These are phyloP conservation scores for Cantharis nigra DNA, from an alignment of 2,888 invertebrate genomes.

Conservation along the genomic window DNA sequence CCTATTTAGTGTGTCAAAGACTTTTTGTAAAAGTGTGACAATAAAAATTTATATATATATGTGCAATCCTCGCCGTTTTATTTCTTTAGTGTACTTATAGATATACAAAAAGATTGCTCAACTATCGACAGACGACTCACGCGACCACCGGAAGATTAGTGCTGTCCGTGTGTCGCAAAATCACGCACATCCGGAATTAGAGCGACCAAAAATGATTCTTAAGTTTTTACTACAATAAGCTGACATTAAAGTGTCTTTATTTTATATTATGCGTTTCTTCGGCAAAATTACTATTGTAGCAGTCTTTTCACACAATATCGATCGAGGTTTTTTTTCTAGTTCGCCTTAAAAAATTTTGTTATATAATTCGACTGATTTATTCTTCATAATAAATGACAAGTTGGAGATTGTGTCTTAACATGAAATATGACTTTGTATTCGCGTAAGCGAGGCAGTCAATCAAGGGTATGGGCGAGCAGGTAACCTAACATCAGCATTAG, in stretches of 20 bases:
- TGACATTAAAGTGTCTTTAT: slow-evolving; percentile 1
- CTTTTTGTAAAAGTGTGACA: slow-evolving; percentile 2
- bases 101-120: slow-evolving; percentile 47
- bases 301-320: neutral
- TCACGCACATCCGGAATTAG: slow-evolving; percentile 49
- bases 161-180: slow-evolving; percentile 49
- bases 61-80: slow-evolving; percentile 25
- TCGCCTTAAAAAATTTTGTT: neutral
- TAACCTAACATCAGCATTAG: slow-evolving; percentile 37
- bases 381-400: slow-evolving; percentile 27
- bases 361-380: slow-evolving; percentile 13
- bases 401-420: slow-evolving; percentile 28
- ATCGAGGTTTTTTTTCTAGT: neutral
- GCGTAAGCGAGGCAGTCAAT: slow-evolving; percentile 28
- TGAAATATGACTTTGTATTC: slow-evolving; percentile 26
- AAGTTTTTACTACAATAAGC: slow-evolving; percentile 4
- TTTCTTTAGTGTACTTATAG: slow-evolving; percentile 34
- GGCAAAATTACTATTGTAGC: neutral
- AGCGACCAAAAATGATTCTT: slow-evolving; percentile 25
- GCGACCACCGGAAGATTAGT: slow-evolving; percentile 52
- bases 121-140: slow-evolving; percentile 45
- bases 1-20: neutral
- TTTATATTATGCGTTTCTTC: neutral
- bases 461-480: slow-evolving; percentile 35
- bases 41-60: slow-evolving; percentile 11